A percentile compares a stretch with the other conserved stretches of the same genome.
phyloP scores from a whole-genome alignment of 2,888 invertebrate species.

The Dione vanillae region DNA sequence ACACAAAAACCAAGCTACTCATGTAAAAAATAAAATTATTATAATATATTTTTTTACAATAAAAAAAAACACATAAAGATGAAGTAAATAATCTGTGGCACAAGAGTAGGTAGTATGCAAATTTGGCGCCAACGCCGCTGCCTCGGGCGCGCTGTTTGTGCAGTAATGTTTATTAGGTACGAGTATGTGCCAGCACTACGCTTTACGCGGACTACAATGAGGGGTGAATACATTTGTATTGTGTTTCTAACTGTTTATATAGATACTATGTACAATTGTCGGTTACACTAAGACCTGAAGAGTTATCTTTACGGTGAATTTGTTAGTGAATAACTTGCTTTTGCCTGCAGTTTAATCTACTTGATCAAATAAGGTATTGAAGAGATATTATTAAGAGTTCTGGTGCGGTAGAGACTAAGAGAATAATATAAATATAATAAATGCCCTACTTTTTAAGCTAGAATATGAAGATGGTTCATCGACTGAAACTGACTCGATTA shows the following conservation, averaged over 20 bases:
- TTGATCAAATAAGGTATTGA: no score
- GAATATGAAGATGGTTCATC: no score
- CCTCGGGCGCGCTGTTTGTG: slow-evolving; percentile 64
- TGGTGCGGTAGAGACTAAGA: no score
- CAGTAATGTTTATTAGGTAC: slow-evolving; percentile 65
- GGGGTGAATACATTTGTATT: slow-evolving; percentile 53
- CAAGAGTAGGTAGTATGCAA: slow-evolving; percentile 66
- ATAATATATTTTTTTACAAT: no score
- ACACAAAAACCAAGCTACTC: no score
- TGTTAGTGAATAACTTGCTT: no score
- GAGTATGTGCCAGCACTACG: slow-evolving; percentile 48
- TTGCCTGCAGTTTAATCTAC: no score
- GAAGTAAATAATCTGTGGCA: slow-evolving; percentile 39
- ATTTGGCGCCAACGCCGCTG: slow-evolving; percentile 58
- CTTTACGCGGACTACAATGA: slow-evolving; percentile 52
- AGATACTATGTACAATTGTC: not conserved
- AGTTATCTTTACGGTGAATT: not conserved
- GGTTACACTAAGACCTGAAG: not conserved
- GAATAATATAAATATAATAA: no score
- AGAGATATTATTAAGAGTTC: no score
- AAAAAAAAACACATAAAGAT: not conserved
- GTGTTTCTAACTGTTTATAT: slow-evolving; percentile 43
- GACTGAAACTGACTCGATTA: no score
- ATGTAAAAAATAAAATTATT: no score
- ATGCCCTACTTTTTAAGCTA: no score